Conservation (phyloP, 2,888 invertebrate species). For the Apotomis turbidana region DNA sequence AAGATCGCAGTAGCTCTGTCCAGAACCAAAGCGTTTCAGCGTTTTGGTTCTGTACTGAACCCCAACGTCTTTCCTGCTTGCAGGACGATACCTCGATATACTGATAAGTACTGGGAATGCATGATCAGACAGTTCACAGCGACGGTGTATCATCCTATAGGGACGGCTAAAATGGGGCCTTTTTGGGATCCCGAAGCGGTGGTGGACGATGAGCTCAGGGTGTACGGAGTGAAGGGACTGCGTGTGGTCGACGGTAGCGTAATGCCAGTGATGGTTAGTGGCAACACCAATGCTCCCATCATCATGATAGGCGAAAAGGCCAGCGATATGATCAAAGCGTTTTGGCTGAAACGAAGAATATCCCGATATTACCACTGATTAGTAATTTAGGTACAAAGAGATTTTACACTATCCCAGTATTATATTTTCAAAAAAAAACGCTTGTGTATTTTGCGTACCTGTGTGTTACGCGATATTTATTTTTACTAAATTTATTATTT, state of each 20-base stretch:
- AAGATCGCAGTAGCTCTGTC: constrained; percentile 93
- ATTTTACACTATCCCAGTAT: constrained; percentile 17
- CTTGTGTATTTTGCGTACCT: too few species aligned
- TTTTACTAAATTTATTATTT: too few species aligned
- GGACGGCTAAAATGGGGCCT: constrained; percentile 95
- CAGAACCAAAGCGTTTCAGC: constrained; percentile 89
- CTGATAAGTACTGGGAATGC: constrained; percentile 93
- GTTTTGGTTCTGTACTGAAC: constrained; percentile 88
- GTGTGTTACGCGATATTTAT: too few species aligned
- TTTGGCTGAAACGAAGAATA: constrained; percentile 87
- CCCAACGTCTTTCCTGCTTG: constrained; percentile 91
- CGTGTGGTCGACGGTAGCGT: constrained; percentile 93
- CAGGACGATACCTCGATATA: constrained; percentile 85
- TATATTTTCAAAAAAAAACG: background rate
- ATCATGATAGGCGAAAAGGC: constrained; percentile 97
- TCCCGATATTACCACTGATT: constrained; percentile 65
- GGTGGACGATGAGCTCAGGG: constrained; percentile 90
- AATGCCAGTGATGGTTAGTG: constrained; percentile 93
- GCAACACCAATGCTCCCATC: constrained; percentile 93
- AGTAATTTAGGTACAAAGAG: constrained; percentile 1
- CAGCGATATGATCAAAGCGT: constrained; percentile 93
- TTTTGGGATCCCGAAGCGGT: constrained; percentile 93
- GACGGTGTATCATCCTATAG: constrained; percentile 94
- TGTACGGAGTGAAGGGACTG: constrained; percentile 91
- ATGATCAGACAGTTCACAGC: constrained; percentile 92